Evolutionary conservation across 2,113 vertebrate genomes (phyloP).

Genomic region (Nesoenas mayeri): DNA sequence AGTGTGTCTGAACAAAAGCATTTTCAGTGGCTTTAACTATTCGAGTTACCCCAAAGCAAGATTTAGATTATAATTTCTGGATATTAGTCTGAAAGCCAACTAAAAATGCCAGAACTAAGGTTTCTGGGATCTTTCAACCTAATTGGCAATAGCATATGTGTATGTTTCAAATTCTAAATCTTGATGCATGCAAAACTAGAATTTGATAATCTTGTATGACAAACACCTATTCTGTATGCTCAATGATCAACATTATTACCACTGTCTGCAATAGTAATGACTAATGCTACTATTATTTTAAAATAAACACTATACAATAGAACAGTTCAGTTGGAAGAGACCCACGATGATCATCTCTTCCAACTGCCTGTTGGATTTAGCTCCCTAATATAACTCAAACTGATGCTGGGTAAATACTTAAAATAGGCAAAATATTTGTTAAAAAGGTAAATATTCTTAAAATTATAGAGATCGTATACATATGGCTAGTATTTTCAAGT

Average conservation of each 20-base stretch:
- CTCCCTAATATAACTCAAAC: background rate
- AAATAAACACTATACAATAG: background rate
- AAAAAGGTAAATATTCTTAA: background rate
- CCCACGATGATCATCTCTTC: accelerated
- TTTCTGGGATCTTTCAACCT: background rate
- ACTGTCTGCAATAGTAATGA: background rate
- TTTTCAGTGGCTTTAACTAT: background rate
- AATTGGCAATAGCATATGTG: background rate
- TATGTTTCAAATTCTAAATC: background rate
- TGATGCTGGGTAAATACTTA: background rate
- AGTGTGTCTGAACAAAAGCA: background rate
- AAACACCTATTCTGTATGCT: background rate
- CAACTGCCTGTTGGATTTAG: background rate
- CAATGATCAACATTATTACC: background rate
- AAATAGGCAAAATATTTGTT: background rate
- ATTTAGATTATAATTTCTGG: background rate
- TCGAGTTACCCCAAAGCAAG: background rate
- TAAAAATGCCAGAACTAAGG: background rate
- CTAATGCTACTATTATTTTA: background rate
- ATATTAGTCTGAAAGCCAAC: background rate
- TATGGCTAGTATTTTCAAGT: background rate
- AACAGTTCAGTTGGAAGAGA: background rate
- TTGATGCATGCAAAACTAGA: background rate
- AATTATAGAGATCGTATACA: background rate
- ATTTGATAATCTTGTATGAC: background rate